Evolutionary conservation across 2,888 invertebrate species (phyloP), one percentile per base, ranked within the genome.

Genomic region (Teleogryllus oceanicus): DNA sequence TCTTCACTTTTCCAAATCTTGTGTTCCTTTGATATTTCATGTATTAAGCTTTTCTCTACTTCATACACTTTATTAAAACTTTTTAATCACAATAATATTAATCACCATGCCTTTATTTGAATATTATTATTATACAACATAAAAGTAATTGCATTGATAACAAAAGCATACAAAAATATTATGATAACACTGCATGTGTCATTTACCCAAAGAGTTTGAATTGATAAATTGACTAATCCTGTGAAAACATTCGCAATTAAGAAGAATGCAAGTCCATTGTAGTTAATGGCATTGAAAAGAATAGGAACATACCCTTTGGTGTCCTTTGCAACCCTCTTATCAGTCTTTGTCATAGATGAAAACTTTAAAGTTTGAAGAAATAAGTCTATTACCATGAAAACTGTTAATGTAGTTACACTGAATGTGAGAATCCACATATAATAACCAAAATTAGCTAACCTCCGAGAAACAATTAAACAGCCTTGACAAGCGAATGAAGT

Each of bases 221-320:
- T 87, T 16, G 88, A 87, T 85, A 96, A 88, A 88, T 98, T 98
- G 10, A 96, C 89, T 4, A 91, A 85, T 13, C 98, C 98, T 0
- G 98, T 98, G 20, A 94, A 85, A 50, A 97, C 83, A 88, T 98
- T 98, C 2, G 93, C 92, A 18, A 93, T 83, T 79, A 98, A 87
- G 86, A 98, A 98, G 86, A 93, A 95, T n/a, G 91, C 85, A 50
- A 98, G 87, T 2, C 95, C 96, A 88, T 96, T 96, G 82, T 90
- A 91, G 87, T 95, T 96, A 50, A 96, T 89, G 21, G 92, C 91
- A 83, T 92, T 90, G 79, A 93, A 89, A 82, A 94, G 89, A 74
- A 89, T 85, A 78, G 94, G 91, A 20, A 89, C 86, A 82, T 84
- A 82, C 37, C 74, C 37, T 24, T 76, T 75, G 20, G 74, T 62